A percentile compares a stretch with the other conserved stretches of the same genome.
These are phyloP conservation scores for Naja naja DNA, from an alignment of 2,113 vertebrate species.

Conservation along the genomic window DNA sequence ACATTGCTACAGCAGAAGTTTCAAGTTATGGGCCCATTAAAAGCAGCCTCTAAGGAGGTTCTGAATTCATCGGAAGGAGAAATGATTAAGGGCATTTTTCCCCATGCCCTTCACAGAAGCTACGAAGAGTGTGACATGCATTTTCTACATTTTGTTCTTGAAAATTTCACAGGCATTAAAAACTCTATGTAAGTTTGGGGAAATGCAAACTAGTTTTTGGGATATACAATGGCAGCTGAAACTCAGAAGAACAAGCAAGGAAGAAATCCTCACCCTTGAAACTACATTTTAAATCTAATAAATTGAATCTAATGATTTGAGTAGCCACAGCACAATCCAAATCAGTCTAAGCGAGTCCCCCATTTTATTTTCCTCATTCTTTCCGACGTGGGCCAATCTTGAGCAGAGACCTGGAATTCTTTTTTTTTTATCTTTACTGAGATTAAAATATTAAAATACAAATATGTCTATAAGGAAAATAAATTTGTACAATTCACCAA, in stretches of 20 bases:
- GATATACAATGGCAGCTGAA: background rate
- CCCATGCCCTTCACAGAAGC: background rate
- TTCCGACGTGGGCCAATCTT: background rate
- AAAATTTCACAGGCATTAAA: background rate
- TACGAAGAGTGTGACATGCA: background rate
- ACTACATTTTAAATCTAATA: fast-evolving
- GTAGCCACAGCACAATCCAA: background rate
- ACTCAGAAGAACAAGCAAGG: conserved; percentile 15
- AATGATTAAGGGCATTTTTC: background rate
- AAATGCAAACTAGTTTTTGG: background rate
- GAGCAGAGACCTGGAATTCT: background rate
- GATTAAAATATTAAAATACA: too few relatives aligned
- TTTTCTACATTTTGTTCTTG: background rate
- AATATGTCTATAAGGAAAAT: too few relatives aligned
- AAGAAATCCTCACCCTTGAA: background rate
- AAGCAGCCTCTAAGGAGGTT: background rate
- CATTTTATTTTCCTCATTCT: background rate
- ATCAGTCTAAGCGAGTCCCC: background rate
- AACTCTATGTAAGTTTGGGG: background rate
- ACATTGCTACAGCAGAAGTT: background rate
- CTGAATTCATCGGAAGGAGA: background rate
- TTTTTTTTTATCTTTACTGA: too few relatives aligned
- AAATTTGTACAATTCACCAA: too few relatives aligned
- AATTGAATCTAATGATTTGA: background rate
- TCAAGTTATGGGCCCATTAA: background rate